phyloP scores from a whole-genome alignment of 2,113 vertebrate species.

The Apteryx mantelli region DNA sequence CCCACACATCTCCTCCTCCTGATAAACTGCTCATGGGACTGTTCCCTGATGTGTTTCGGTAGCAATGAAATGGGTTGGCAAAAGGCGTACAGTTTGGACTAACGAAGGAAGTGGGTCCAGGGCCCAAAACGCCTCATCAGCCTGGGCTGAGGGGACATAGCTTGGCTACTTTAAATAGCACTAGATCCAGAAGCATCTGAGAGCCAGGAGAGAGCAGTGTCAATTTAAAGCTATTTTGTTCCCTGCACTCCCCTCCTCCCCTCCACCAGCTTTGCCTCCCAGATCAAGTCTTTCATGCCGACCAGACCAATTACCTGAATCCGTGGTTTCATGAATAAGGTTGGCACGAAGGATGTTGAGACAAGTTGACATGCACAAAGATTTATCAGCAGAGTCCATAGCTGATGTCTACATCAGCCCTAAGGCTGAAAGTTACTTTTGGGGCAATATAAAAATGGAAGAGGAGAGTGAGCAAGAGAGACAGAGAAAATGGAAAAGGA shows the following conservation, averaged over 20 bases:
- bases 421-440: background rate
- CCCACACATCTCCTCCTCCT: accelerated
- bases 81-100: background rate
- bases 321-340: background rate
- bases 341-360: background rate
- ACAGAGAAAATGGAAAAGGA: background rate
- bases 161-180: background rate
- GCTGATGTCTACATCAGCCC: background rate
- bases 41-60: background rate
- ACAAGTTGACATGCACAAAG: background rate
- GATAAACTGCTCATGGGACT: background rate
- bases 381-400: accelerated
- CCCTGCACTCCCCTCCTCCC: background rate
- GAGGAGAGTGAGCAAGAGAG: background rate
- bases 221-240: background rate
- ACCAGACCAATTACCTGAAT: background rate
- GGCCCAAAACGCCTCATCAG: background rate
- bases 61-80: background rate
- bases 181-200: background rate
- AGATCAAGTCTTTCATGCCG: background rate
- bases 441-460: background rate
- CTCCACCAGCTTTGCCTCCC: background rate
- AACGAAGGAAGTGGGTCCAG: background rate
- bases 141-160: background rate
- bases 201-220: background rate